Conservation (phyloP, 2,113 vertebrate genomes). For the Cettia cetti region DNA sequence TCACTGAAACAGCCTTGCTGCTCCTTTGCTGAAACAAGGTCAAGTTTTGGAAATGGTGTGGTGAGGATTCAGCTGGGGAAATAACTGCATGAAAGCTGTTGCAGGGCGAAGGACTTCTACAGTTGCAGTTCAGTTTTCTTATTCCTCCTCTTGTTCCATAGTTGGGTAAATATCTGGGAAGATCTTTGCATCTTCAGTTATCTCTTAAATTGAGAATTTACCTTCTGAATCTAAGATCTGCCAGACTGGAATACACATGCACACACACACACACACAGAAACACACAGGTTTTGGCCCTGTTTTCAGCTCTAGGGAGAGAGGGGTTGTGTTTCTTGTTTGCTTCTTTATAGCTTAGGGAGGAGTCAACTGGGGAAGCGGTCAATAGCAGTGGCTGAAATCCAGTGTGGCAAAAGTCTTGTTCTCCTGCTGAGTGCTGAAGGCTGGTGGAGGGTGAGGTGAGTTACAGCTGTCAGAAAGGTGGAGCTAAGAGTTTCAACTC, state of each 20-base stretch:
- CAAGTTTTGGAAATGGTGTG: neutral
- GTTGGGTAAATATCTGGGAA: neutral
- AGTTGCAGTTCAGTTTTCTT: neutral
- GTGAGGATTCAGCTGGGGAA: neutral
- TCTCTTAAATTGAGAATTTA: neutral
- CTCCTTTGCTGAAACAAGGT: neutral
- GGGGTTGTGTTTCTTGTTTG: conserved; percentile 24
- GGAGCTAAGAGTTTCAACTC: neutral
- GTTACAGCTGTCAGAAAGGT: neutral
- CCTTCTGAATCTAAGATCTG: neutral
- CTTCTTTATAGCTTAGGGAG: conserved; percentile 30
- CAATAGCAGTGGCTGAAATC: neutral
- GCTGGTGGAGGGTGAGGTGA: conserved; percentile 8
- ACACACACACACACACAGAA: fast-evolving
- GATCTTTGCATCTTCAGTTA: neutral
- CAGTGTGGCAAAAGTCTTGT: neutral
- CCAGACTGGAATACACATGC: neutral
- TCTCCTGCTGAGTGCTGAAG: neutral
- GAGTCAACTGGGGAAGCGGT: neutral
- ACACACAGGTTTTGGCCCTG: neutral
- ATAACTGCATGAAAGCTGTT: neutral
- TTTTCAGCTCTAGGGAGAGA: neutral
- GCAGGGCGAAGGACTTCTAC: neutral
- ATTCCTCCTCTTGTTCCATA: neutral
- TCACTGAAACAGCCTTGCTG: neutral